Conservation (phyloP, 2,888 invertebrate species). For the Metellina segmentata region DNA sequence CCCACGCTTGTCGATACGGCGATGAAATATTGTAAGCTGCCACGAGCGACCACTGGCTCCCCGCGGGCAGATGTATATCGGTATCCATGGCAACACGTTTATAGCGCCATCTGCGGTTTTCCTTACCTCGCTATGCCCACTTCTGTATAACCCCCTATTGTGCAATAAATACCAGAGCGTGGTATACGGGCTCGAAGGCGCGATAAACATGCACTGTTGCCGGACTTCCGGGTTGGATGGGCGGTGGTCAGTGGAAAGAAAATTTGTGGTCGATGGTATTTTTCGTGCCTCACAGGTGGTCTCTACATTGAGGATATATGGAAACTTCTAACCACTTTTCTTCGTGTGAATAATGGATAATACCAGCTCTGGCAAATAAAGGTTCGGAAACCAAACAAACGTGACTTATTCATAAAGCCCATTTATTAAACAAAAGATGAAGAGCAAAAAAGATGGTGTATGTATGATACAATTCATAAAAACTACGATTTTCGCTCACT, state of each 20-base stretch:
- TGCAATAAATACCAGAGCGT: conserved; percentile 30
- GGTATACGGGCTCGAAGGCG: background rate
- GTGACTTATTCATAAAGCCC: no score
- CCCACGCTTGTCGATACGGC: background rate
- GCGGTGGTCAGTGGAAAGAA: background rate
- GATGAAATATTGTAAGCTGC: background rate
- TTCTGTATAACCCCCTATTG: conserved; percentile 8
- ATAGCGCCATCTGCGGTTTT: conserved; percentile 38
- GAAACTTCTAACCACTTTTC: background rate
- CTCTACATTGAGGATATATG: background rate
- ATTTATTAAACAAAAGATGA: no score
- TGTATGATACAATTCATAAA: no score
- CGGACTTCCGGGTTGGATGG: background rate
- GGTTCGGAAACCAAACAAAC: no score
- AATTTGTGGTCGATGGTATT: background rate
- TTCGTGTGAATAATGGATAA: no score
- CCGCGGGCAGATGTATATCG: background rate
- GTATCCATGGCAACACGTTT: conserved; percentile 29
- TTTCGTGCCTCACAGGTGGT: background rate
- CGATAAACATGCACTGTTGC: background rate
- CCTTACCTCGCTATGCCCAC: background rate
- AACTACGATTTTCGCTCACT: no score
- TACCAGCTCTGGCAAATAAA: no score
- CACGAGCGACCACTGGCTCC: background rate
- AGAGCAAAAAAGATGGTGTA: no score